Evolutionary conservation across 1,140 invertebrate genomes (phyloP), one percentile per base, ranked within the genome.

Genomic region (Drosophila ironensis): DNA sequence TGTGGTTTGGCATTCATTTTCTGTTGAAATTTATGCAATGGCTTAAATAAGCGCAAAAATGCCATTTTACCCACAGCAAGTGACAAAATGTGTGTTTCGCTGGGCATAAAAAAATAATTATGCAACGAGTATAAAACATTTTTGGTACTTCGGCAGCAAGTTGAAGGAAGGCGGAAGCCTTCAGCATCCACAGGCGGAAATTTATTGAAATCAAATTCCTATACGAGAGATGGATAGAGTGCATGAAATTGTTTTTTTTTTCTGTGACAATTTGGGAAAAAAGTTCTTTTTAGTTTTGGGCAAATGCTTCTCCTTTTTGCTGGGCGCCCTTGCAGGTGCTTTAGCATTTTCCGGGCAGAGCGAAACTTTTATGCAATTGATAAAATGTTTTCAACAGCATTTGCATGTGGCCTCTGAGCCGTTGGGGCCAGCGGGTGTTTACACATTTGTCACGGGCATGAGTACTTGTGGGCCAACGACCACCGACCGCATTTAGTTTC

Each of bases 31-130:
- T 84, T 84, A 82, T 82, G 80, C 78, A 84, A 82, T 78, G 56
- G 77, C 53, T 82, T 82, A 84, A 82, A 82, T 78, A 84, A 84
- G 73, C 73, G 77, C 69, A 73, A 84, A 82, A 82, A 84, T 81
- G 69, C 44, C 73, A 82, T 69, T 73, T 82, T 84, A 64, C 57
- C 53, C 72, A 51, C 52, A 52, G 52, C 45, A 68, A 73, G 78
- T 84, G 78, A 64, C 78, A 82, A 81, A 68, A 77, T 77, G 57
- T 72, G 50, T 67, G 52, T 77, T 63, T 64, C 54, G 46, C 50
- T 19, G 37, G 12, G 28, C 40, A 70, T 42, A 57, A 38, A 54
- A 82, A 81, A 84, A 82, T 82, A 84, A 82, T 82, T 84, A 84
- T 84, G 63, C 69, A 63, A 57, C 37, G 59, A 37, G 40, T 24